Evolutionary conservation across 2,113 vertebrate species (phyloP), one percentile per base, ranked within the genome.

Genomic region (Nannospalax galili): DNA sequence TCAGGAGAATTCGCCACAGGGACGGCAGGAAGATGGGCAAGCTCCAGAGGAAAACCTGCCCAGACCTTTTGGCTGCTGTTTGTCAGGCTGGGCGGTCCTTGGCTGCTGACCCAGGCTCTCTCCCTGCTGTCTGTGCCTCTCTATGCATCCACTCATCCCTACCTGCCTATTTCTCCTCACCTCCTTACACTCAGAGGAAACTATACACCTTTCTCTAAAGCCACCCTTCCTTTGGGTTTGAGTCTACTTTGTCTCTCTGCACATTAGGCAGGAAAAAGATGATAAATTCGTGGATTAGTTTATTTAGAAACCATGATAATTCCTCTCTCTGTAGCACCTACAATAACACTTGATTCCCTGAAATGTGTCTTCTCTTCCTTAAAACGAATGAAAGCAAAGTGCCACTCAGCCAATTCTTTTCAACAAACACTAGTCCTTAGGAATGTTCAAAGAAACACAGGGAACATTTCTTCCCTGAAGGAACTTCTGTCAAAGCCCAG

Each of bases 351-450:
- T 79, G 48, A 80, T 40, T 74, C 22, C 9, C 42, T 72, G 22
- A 90, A 84, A 84, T 35, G 80, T 3, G 5, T 7, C 15, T 69
- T 60, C 14, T 20, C 17, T 90, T 65, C 72, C 52, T 88, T 84
- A 92, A 95, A 90, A 79, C 12, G 85, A 93, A 58, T 70, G 84
- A 84, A 91, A 84, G 14, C 56, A 81, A 75, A 91, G 58, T 56
- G 28, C 48, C 20, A 79, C 9, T 62, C 30, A 35, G 26, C 1
- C 24, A 75, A 74, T 62, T 88, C 69, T 79, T 86, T 82, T n/a
- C 72, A 74, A 92, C 56, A 89, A 93, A 70, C 48, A 40, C 12
- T 60, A 19, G 62, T 48, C 40, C 40, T 82, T 77, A 84, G 37
- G 32, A 60, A 24, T 60, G 69, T 67, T 80, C 14, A 24, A 22